A percentile compares a stretch with the other conserved stretches of the same genome.
These are phyloP conservation scores for Acanthosepion lycidas DNA, from an alignment of 2,888 invertebrate species.

Conservation along the genomic window DNA sequence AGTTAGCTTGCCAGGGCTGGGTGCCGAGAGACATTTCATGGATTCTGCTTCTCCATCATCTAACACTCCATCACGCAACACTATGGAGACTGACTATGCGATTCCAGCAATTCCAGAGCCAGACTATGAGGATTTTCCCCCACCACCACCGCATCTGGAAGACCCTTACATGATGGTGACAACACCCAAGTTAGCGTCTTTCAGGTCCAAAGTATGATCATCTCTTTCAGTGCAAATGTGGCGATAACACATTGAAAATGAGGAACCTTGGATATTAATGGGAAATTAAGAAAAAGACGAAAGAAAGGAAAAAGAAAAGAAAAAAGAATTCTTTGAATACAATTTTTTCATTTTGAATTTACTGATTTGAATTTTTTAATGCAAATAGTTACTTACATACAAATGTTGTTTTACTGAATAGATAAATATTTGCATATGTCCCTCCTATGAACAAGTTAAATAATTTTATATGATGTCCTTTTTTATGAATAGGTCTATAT, in stretches of 20 bases:
- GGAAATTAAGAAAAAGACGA: background rate
- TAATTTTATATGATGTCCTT: constrained; percentile 17
- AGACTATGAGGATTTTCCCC: constrained; percentile 47
- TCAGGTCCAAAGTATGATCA: constrained; percentile 47
- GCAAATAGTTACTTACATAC: background rate
- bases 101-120: constrained; percentile 46
- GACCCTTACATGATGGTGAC: constrained; percentile 45
- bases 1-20: constrained; percentile 45
- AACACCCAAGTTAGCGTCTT: constrained; percentile 40
- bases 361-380: background rate
- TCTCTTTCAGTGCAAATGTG: background rate
- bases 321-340: background rate
- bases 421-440: constrained; percentile 8
- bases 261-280: background rate
- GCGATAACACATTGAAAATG: background rate
- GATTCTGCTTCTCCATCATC: constrained; percentile 46
- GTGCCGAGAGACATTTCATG: constrained; percentile 13
- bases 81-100: constrained; percentile 45
- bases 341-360: background rate
- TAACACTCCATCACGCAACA: constrained; percentile 47
- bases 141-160: constrained; percentile 43
- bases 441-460: background rate
- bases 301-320: background rate
- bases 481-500: background rate
- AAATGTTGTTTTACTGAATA: background rate